A percentile compares a stretch with the other conserved stretches of the same genome.
Evolutionary conservation across 2,888 invertebrate genomes (phyloP).

Genomic region (Heteropelma amictum): DNA sequence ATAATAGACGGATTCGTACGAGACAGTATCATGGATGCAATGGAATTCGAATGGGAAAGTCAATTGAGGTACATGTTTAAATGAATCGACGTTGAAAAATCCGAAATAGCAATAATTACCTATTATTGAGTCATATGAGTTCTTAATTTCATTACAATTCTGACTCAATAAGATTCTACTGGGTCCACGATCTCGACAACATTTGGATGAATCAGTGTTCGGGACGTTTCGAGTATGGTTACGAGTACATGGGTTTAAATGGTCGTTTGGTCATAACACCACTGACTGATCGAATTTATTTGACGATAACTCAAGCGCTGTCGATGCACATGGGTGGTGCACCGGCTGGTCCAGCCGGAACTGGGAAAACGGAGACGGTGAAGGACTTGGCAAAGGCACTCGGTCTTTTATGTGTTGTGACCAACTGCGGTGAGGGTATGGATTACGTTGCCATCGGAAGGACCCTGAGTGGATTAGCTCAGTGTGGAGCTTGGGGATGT

Average conservation of each 20-base stretch:
- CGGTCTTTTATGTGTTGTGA: conserved; percentile 89
- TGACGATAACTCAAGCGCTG: conserved; percentile 95
- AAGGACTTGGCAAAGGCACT: conserved; percentile 95
- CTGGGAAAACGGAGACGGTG: conserved; percentile 94
- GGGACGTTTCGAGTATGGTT: conserved; percentile 93
- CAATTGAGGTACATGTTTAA: conserved; percentile 82
- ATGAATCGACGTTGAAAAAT: not conserved
- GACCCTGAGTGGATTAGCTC: conserved; percentile 87
- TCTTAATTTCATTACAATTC: not conserved
- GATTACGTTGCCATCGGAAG: conserved; percentile 90
- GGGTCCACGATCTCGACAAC: conserved; percentile 90
- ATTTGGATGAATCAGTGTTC: conserved; percentile 91
- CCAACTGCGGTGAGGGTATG: conserved; percentile 97
- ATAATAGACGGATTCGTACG: conserved; percentile 90
- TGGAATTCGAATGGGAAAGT: conserved; percentile 96
- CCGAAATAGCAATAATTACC: not conserved
- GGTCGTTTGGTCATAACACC: conserved; percentile 95
- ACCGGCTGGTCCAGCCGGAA: conserved; percentile 91
- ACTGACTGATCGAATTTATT: conserved; percentile 93
- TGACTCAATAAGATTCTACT: conserved; percentile 84
- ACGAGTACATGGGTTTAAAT: conserved; percentile 97
- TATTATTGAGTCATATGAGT: no score
- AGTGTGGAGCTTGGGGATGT: conserved; percentile 97
- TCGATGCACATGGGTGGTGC: conserved; percentile 95
- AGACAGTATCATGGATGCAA: conserved; percentile 89